Conservation (phyloP, 1,140 invertebrate species). For the Mesaphorura yosii region DNA sequence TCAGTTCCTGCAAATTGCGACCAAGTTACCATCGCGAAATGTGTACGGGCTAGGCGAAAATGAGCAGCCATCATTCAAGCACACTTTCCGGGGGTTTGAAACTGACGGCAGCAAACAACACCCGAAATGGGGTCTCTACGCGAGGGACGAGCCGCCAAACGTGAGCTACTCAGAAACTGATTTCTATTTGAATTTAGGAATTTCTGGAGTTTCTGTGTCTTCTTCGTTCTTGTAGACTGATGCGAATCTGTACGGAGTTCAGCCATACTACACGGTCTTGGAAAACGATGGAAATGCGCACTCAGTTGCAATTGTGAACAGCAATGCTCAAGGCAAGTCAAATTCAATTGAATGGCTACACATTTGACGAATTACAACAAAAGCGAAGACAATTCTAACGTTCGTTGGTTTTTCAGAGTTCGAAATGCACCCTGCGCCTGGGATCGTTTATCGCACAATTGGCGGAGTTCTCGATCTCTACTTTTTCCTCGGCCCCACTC, state of each 20-base stretch:
- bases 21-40: conserved; percentile 46
- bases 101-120: too few relatives aligned
- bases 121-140: conserved; percentile 11
- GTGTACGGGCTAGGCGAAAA: conserved; percentile 40
- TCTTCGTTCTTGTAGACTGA: neutral
- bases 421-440: conserved; percentile 31
- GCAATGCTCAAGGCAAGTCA: conserved; percentile 33
- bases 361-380: neutral
- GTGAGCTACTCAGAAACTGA: neutral
- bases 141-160: conserved; percentile 13
- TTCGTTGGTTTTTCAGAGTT: conserved; percentile 10
- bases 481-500: conserved; percentile 40
- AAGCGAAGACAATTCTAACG: neutral
- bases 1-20: conserved; percentile 70
- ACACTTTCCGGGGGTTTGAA: too few relatives aligned
- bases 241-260: conserved; percentile 28
- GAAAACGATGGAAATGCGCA: conserved; percentile 30
- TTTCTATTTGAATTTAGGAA: neutral
- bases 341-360: neutral
- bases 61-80: conserved; percentile 26
- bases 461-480: conserved; percentile 40
- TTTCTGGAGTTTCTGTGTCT: neutral
- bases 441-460: conserved; percentile 33
- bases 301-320: conserved; percentile 31
- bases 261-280: conserved; percentile 28